These are phyloP conservation scores for Diachasmimorpha longicaudata DNA, from an alignment of 1,140 invertebrate species.

Conservation along the genomic window DNA sequence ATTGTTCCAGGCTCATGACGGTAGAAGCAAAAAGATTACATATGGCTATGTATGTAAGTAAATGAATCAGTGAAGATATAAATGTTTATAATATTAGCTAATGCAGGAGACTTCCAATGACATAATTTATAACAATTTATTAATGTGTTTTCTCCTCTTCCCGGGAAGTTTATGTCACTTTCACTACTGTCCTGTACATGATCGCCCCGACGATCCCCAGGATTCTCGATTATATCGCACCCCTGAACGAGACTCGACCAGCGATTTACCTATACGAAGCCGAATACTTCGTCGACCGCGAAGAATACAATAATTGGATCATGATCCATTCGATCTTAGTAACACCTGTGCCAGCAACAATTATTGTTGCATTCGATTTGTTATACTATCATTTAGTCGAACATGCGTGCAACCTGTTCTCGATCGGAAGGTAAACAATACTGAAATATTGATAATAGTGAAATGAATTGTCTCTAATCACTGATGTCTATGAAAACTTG, in stretches of 20 bases:
- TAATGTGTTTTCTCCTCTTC: too few species aligned
- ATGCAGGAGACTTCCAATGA: too few species aligned
- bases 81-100: too few species aligned
- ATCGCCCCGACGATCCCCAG: constrained; percentile 16
- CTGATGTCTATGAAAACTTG: too few species aligned
- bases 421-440: constrained; percentile 17
- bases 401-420: constrained; percentile 27
- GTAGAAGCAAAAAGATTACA: not conserved
- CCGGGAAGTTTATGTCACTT: too few species aligned
- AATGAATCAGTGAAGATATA: not conserved
- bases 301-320: constrained; percentile 21
- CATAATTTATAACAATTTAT: too few species aligned
- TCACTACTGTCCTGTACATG: constrained; percentile 9
- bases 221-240: constrained; percentile 25
- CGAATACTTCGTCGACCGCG: constrained; percentile 27
- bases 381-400: constrained; percentile 20
- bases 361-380: constrained; percentile 21
- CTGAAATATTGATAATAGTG: too few species aligned
- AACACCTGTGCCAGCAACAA: constrained; percentile 12
- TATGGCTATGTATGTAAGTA: constrained; percentile 14
- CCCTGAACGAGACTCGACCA: constrained; percentile 26
- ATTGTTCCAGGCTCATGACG: not conserved
- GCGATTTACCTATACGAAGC: constrained; percentile 17
- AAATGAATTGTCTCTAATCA: too few species aligned
- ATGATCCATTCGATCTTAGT: constrained; percentile 22